Evolutionary conservation across 2,113 vertebrate genomes (phyloP), one percentile per base, ranked within the genome.

Genomic region (Paradoxurus hermaphroditus): DNA sequence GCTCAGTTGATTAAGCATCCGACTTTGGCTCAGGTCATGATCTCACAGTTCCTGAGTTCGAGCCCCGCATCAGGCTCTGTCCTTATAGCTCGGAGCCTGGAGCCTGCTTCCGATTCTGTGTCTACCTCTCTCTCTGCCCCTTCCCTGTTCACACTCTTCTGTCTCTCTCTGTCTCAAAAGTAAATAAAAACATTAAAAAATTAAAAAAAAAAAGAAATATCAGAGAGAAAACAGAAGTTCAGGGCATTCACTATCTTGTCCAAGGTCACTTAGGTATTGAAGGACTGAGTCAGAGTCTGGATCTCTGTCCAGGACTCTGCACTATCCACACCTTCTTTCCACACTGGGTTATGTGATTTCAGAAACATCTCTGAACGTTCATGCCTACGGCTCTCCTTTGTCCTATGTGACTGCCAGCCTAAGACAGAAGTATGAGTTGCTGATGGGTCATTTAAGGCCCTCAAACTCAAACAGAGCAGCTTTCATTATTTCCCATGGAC

Each of bases 401-500:
- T 59, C 36, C 59, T 3, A 4, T 15, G 53, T 41, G 14, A 14
- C 81, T 4, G 1, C 7, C 23, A 68, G 70, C 41, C 56, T 31
- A 39, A 36, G 27, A 27, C 1, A 36, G 75, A 84, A 56, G 56
- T 6, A 36, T 62, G 51, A 79, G 56, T 21, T 0, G 2, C 77
- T 78, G 31, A 73, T 19, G 34, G 88, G 86, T 92, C 97, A 81
- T 82, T 87, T 36, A 23, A 63, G 63, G 84, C 14, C 85, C 34
- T 78, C 31, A 31, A 5, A 59, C 44, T 75, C 93, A 84, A 93
- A 96, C 73, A 95, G 94, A 97, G 85, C 68, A 70, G 77, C 92
- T 95, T 95, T 96, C 75, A 88, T 94, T 36, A 86, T 65, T 96
- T 95, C 59, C 73, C 36, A 9, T 86, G 95, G 81, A 98, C 97